A percentile compares a stretch with the other conserved stretches of the same genome.
phyloP scores from a whole-genome alignment of 2,888 invertebrate genomes.

The Melanophora roralis region DNA sequence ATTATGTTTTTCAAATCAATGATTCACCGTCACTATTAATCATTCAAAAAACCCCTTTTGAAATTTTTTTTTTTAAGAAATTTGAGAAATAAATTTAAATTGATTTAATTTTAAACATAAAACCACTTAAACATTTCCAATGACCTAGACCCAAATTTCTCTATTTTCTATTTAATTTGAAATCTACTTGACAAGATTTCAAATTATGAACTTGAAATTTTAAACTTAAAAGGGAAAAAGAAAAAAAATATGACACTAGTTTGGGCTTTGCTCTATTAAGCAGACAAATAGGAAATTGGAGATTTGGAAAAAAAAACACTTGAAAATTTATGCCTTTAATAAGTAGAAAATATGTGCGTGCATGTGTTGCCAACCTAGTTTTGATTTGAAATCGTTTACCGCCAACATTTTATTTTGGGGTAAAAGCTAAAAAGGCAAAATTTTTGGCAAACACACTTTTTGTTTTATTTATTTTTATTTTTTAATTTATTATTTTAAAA shows the following conservation, averaged over 20 bases:
- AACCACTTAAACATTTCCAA: constrained; percentile 27
- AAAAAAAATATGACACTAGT: constrained; percentile 15
- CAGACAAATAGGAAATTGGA: constrained; percentile 3
- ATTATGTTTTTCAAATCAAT: not conserved
- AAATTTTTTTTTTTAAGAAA: too few species aligned
- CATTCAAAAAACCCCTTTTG: too few species aligned
- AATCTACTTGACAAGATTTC: not conserved
- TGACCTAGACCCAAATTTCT: constrained; percentile 44
- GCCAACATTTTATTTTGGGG: constrained; percentile 25
- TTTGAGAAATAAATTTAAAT: not conserved
- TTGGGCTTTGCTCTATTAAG: constrained; percentile 10
- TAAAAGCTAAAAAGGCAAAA: constrained; percentile 1
- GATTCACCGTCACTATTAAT: not conserved
- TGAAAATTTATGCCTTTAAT: constrained; percentile 9
- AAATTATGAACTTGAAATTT: constrained; percentile 40
- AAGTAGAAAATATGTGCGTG: not conserved
- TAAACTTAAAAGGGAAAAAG: not conserved
- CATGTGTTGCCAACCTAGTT: constrained; percentile 18
- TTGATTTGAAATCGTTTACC: constrained; percentile 1
- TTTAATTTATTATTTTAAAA: not conserved
- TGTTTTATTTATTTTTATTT: not conserved
- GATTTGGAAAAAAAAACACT: not conserved
- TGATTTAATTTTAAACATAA: not conserved
- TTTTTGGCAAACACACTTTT: not conserved
- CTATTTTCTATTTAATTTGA: constrained; percentile 2